phyloP scores from a whole-genome alignment of 1,140 invertebrate genomes.

The Periplaneta americana region DNA sequence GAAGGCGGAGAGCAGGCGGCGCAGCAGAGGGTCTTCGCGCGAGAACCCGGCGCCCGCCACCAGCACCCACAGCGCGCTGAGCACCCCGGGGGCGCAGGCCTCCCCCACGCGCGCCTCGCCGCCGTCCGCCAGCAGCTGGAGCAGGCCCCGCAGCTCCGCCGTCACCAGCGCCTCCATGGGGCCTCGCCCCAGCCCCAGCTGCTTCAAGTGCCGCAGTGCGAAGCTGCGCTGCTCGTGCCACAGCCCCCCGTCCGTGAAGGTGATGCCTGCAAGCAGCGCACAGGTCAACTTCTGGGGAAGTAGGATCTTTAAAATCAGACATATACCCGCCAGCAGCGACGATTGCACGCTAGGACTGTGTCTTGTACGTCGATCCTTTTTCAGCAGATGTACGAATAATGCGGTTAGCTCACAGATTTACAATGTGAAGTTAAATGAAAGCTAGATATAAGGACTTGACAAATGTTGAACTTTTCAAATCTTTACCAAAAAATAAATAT shows the following conservation, averaged over 20 bases:
- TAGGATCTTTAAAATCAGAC: too few relatives aligned
- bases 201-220: conserved; percentile 58
- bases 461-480: too few relatives aligned
- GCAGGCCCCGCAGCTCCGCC: conserved; percentile 40
- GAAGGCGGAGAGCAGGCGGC: conserved; percentile 54
- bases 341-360: too few relatives aligned
- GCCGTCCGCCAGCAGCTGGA: background rate
- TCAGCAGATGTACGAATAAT: too few relatives aligned
- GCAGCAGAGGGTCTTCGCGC: conserved; percentile 43
- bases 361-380: too few relatives aligned
- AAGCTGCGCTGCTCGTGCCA: conserved; percentile 74
- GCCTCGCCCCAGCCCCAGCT: conserved; percentile 67
- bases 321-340: too few relatives aligned
- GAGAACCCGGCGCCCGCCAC: conserved; percentile 54
- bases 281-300: too few relatives aligned
- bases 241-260: conserved; percentile 64
- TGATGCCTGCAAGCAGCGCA: conserved; percentile 61
- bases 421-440: too few relatives aligned
- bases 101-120: background rate
- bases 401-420: too few relatives aligned
- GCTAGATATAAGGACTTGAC: too few relatives aligned
- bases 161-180: conserved; percentile 67
- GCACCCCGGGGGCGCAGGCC: conserved; percentile 45
- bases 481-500: too few relatives aligned
- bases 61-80: conserved; percentile 71